Base-by-base conservation (phyloP, 2,113 vertebrate species). In the Chloroceryle aenea region DNA sequence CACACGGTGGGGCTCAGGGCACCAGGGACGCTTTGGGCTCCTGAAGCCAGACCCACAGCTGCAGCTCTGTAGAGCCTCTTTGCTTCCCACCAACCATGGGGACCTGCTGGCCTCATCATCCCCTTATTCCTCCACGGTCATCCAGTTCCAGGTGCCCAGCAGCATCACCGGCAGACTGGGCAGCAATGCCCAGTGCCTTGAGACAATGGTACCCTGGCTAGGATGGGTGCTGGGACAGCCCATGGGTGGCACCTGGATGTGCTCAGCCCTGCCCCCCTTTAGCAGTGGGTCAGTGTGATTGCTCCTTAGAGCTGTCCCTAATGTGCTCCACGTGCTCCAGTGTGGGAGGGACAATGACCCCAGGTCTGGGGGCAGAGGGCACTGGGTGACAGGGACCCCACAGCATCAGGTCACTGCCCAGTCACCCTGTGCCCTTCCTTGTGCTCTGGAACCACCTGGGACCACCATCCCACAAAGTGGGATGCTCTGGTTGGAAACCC, bases 71-170 rank as follows among this genome's bases (percentile, higher is more conserved):
- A 30, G 50, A 84, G 27, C 30, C 23, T 21, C 62, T 86, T 23
- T n/a, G 47, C 4, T 67, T 50, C 27, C 61, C 10, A 1, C 48
- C 26, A 4, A 42, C 0, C 9, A 27, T 6, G 12, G 18, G 32
- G 34, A n/a, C 34, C 12, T 3, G 0, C 6, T 3, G 2, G 9
- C 5, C 12, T 13, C 8, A 4, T 10, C 59, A 6, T 20, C 21
- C 27, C 32, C 2, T 48, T 47, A 14, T 26, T 72, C n/a, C 32
- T 45, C 14, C 61, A 52, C 53, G 34, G 7, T 19, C 52, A 2
- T 11, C 6, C 7, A 0, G 5, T 16, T 59, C 55, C 34, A 8
- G 36, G 30, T 3, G 2, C 14, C 22, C 1, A 0, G 17, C 11
- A 42, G 40, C 55, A 42, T 18, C 72, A 2, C 29, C 6, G 3